Evolutionary conservation across 2,888 invertebrate genomes (phyloP), one percentile per base, ranked within the genome.

Genomic region (Drosophila meridiana): DNA sequence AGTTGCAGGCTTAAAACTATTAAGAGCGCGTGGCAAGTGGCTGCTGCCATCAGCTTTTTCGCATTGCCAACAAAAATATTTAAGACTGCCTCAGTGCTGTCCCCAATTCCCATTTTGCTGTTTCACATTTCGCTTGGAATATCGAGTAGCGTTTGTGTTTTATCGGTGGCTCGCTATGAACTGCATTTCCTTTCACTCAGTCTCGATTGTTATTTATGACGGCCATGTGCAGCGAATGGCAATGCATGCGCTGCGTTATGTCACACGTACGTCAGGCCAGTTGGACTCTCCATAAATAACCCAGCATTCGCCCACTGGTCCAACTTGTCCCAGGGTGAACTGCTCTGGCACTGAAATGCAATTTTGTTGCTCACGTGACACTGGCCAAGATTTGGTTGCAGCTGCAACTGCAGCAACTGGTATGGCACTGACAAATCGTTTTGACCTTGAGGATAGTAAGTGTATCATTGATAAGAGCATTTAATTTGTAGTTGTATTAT

Each of bases 171-270:
- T 30, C n/a, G 72, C 75, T 72, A 63, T 69, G 69, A 83, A 69
- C 71, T 62, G 57, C 34, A 55, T 9, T 45, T 42, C 20, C 32
- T 53, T 11, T 52, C 14, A 36, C 57, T 56, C 40, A 45, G 47
- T 14, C 40, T 11, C 40, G 40, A 75, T 85, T 89, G 87, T 77
- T 87, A 87, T 87, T 85, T 87, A 89, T 89, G 82, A 71, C 57
- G 53, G 59, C 55, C 76, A 63, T 70, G 70, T 87, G 64, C 76
- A 72, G 76, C 75, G 85, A 89, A 79, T 72, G 76, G 66, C 71
- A 78, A 70, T 78, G 76, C 78, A 73, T 78, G 71, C 74, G 47
- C 57, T 60, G 62, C 59, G 59, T 57, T 59, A 61, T 48, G 68
- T 71, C 73, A 70, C 73, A 70, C 63, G 59, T 67, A 68, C 81